phyloP scores from a whole-genome alignment of 2,888 invertebrate species.

The Rhagonycha fulva region DNA sequence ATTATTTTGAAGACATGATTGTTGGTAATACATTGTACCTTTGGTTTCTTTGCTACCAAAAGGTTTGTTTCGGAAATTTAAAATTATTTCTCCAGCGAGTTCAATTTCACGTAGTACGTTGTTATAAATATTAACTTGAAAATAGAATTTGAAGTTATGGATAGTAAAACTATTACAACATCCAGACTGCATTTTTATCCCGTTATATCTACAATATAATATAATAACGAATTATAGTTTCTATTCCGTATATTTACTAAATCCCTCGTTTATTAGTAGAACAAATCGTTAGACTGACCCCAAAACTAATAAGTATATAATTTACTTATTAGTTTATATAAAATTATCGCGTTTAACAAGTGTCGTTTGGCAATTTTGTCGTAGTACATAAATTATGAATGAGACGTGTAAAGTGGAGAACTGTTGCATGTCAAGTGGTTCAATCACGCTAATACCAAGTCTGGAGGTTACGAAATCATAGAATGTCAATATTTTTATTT shows the following conservation, averaged over 20 bases:
- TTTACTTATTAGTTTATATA: not conserved
- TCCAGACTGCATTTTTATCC: not conserved
- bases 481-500: not conserved
- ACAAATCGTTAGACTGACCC: not conserved
- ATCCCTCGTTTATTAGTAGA: not conserved
- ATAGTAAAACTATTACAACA: not conserved
- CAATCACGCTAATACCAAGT: slow-evolving; percentile 6
- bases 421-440: slow-evolving; percentile 13
- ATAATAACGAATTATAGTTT: not conserved
- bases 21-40: too few relatives aligned
- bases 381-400: slow-evolving; percentile 6
- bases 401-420: slow-evolving; percentile 6
- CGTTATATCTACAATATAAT: not conserved
- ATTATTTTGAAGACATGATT: too few relatives aligned
- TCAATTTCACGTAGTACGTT: too few relatives aligned
- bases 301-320: not conserved
- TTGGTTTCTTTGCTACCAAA: too few relatives aligned
- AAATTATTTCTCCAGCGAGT: not conserved
- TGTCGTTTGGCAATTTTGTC: not conserved
- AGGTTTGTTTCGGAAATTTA: too few relatives aligned
- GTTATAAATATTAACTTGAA: not conserved
- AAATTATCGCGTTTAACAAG: slow-evolving; percentile 1
- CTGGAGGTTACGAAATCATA: not conserved
- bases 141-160: not conserved
- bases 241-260: not conserved